Conservation (phyloP, 2,888 invertebrate species). For the Ethmia dodecea region DNA sequence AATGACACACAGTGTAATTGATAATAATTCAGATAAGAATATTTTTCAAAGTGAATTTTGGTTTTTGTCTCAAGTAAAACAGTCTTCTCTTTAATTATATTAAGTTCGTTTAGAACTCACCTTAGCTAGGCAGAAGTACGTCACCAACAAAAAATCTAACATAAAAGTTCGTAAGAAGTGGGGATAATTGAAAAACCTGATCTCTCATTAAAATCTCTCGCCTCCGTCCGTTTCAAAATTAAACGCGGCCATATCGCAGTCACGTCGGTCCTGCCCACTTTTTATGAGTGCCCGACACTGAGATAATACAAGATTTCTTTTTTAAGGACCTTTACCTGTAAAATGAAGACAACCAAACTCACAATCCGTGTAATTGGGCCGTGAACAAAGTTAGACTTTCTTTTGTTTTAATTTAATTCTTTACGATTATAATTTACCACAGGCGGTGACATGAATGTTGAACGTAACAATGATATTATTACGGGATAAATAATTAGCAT, state of each 20-base stretch:
- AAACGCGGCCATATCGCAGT: slow-evolving; percentile 66
- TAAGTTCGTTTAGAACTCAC: too few species aligned
- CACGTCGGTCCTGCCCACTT: slow-evolving; percentile 48
- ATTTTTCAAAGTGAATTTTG: too few species aligned
- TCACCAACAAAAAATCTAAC: slow-evolving; percentile 49
- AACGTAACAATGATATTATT: too few species aligned
- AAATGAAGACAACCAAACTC: slow-evolving; percentile 6
- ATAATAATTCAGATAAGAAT: too few species aligned
- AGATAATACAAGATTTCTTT: slow-evolving; percentile 21
- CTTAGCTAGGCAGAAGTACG: too few species aligned
- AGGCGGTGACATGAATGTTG: too few species aligned
- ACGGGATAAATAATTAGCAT: too few species aligned
- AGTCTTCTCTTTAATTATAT: too few species aligned
- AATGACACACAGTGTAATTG: too few species aligned
- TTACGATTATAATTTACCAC: too few species aligned
- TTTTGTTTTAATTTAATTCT: slow-evolving; percentile 4
- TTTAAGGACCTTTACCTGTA: slow-evolving; percentile 12
- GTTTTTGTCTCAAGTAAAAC: too few species aligned
- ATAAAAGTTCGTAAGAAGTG: slow-evolving; percentile 55
- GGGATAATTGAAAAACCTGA: slow-evolving; percentile 73
- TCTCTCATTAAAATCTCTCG: slow-evolving; percentile 75
- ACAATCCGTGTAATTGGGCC: slow-evolving; percentile 7
- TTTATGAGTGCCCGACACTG: slow-evolving; percentile 39
- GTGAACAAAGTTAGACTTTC: background rate
- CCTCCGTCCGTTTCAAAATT: slow-evolving; percentile 62